These are phyloP conservation scores for Crotophaga sulcirostris DNA, from an alignment of 2,113 vertebrate genomes.

Conservation along the genomic window DNA sequence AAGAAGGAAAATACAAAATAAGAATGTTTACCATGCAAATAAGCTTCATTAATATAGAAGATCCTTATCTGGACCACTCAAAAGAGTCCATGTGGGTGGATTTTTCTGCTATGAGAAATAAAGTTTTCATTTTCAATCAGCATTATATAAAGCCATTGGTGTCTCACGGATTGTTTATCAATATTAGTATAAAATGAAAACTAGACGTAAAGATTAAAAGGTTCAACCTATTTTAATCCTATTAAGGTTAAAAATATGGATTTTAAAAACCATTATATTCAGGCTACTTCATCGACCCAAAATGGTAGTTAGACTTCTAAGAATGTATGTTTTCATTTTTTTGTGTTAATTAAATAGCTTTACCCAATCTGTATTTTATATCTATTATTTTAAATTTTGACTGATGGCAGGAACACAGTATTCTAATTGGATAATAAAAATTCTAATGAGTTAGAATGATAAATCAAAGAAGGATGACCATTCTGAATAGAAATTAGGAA, in stretches of 20 bases:
- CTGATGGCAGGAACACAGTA: background rate
- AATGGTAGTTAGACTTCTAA: background rate
- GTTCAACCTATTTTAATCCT: constrained; percentile 2
- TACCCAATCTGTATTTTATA: background rate
- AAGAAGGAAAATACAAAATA: constrained; percentile 36
- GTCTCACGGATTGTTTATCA: background rate
- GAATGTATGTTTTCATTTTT: background rate
- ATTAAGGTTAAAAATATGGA: background rate
- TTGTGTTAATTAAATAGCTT: constrained; percentile 17
- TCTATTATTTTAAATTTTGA: background rate
- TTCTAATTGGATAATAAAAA: constrained; percentile 36
- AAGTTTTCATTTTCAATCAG: background rate
- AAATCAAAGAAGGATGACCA: background rate
- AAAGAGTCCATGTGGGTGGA: background rate
- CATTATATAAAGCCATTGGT: background rate
- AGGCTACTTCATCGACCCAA: background rate
- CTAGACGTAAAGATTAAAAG: background rate
- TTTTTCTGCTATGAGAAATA: background rate
- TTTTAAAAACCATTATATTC: background rate
- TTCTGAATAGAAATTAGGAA: background rate
- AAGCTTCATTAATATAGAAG: constrained; percentile 3
- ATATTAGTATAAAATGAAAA: background rate
- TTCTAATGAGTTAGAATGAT: background rate
- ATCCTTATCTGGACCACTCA: background rate
- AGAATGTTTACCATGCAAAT: constrained; percentile 32